Base-by-base conservation (phyloP, 2,888 invertebrate species). In the Hypena proboscidalis region DNA sequence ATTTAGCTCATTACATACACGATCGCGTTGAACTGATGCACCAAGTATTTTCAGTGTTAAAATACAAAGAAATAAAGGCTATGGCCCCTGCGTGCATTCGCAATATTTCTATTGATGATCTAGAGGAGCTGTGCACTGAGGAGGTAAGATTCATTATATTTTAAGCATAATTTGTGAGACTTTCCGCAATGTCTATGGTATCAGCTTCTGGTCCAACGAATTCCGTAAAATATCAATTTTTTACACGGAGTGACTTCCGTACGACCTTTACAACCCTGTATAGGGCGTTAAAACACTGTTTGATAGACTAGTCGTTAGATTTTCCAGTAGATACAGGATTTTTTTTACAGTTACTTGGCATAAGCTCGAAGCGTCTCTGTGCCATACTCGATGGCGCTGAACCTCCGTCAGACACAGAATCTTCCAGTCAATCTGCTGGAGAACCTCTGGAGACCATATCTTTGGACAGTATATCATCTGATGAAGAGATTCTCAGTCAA, bases 381-480 rank as follows among this genome's bases (percentile, higher is more conserved):
- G 91, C 93, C 0, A 90, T 93, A 5, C 83, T 93, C 2, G 90
- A 91, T 6, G 91, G 90, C 0, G 89, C 82, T 0, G 84, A 83
- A 1, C 85, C 91, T 0, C 91, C 91, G 0, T 85, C 90, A 0
- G 90, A 91, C 60, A 90, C 91, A 0, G 90, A 90, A 37, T 87
- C 90, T 0, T 89, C 90, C 0, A 84, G 84, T 44, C 60, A 53
- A 0, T 79, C 80, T 0, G 70, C 73, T 0, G 69, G 84, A 0
- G 84, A 67, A 4, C 45, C 81, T 3, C 6, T 83, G 68, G 94
- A 93, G 69, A 92, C 93, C 1, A 92, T 93, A 39, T 93, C 93
- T 0, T 70, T 93, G 44, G 93, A 93, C 63, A 93, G 93, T 73
- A 93, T 93, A 33, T 93, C 93, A 0, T 93, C 93, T 0, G 90